phyloP scores from a whole-genome alignment of 1,140 invertebrate genomes.

The Drosophila pectinifera region DNA sequence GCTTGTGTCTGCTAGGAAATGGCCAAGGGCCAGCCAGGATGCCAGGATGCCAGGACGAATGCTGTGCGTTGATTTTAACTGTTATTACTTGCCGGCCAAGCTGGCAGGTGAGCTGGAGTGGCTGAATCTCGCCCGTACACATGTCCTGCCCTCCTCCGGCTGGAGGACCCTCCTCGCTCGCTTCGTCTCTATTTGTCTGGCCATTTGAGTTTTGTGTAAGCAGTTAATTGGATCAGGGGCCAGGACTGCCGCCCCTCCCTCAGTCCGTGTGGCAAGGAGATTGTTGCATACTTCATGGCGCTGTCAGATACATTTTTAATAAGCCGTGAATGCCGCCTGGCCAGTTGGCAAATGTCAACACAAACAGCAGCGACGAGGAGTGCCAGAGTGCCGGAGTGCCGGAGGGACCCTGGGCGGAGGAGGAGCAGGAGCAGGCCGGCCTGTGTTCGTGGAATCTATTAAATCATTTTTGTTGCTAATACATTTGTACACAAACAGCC shows the following conservation, averaged over 20 bases:
- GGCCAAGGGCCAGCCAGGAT: constrained; percentile 66
- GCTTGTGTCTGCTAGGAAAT: constrained; percentile 44
- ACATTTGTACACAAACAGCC: constrained; percentile 59
- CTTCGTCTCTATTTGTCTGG: constrained; percentile 61
- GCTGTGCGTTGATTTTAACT: constrained; percentile 77
- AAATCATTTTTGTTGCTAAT: constrained; percentile 74
- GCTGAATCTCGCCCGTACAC: constrained; percentile 21
- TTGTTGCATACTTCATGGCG: constrained; percentile 75
- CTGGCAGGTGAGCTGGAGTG: constrained; percentile 6
- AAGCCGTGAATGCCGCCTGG: constrained; percentile 56
- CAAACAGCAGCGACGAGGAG: constrained; percentile 17
- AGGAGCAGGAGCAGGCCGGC: neutral
- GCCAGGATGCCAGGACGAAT: constrained; percentile 58
- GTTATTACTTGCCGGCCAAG: constrained; percentile 61
- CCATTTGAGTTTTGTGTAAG: constrained; percentile 82
- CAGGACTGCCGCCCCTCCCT: constrained; percentile 9
- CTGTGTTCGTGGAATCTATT: constrained; percentile 74
- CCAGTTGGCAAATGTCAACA: constrained; percentile 62
- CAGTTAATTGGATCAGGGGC: constrained; percentile 83
- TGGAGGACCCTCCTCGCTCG: constrained; percentile 8
- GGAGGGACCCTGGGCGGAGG: no score
- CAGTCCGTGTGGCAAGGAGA: constrained; percentile 38
- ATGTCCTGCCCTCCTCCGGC: constrained; percentile 42
- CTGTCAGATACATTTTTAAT: constrained; percentile 74
- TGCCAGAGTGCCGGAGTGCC: constrained; percentile 1